Evolutionary conservation across 2,888 invertebrate species (phyloP), one percentile per base, ranked within the genome.

Genomic region (Epirrita christyi): DNA sequence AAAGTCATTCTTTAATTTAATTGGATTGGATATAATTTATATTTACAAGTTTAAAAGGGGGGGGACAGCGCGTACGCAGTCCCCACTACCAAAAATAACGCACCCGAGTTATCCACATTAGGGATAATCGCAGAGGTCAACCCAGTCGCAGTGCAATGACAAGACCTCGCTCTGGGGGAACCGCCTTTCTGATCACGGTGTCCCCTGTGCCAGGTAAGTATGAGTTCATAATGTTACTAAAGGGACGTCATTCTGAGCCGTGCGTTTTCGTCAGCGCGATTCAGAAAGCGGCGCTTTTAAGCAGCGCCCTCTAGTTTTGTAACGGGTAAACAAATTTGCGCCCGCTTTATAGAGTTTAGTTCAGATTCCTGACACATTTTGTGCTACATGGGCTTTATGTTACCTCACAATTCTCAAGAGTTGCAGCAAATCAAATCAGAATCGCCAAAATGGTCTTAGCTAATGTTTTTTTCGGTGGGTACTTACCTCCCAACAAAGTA

Each of bases 401-500:
- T n/a, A n/a, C n/a, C n/a, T n/a, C n/a, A n/a, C n/a, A n/a, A n/a
- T n/a, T n/a, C n/a, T n/a, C n/a, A n/a, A n/a, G n/a, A n/a, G n/a
- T n/a, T n/a, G n/a, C n/a, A n/a, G n/a, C n/a, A n/a, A n/a, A n/a
- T n/a, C n/a, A n/a, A n/a, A n/a, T n/a, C n/a, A n/a, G n/a, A n/a
- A n/a, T n/a, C n/a, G n/a, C n/a, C n/a, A n/a, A n/a, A n/a, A n/a
- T n/a, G n/a, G n/a, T n/a, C n/a, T n/a, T n/a, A n/a, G n/a, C n/a
- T n/a, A n/a, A n/a, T n/a, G n/a, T n/a, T n/a, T n/a, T n/a, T n/a
- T n/a, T n/a, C n/a, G n/a, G n/a, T 10, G 32, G 1, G 32, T 3
- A 21, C 21, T 69, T 72, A 88, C 89, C 93, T 99, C 99, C 98
- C 99, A 99, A 78, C 98, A 94, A 2, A 99, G 91, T 0, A 99